These are phyloP conservation scores for Anguilla megastoma DNA, from an alignment of 2,797 vertebrate genomes.

Conservation along the genomic window DNA sequence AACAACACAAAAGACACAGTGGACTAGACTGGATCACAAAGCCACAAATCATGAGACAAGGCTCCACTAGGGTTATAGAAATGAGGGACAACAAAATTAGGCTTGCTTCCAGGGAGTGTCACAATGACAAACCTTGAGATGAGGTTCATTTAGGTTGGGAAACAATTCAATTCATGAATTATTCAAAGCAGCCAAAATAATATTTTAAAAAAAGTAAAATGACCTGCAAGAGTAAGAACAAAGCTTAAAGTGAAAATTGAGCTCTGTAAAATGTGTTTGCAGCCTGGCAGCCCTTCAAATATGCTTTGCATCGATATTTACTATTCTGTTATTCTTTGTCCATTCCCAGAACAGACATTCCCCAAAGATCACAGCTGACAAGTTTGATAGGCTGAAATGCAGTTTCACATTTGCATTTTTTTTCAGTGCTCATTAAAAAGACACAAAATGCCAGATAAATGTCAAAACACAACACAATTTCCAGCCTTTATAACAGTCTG, in stretches of 20 bases:
- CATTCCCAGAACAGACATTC: neutral
- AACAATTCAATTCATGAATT: neutral
- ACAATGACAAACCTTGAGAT: neutral
- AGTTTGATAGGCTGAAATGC: constrained; percentile 4
- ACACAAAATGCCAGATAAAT: constrained; percentile 21
- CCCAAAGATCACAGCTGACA: constrained; percentile 16
- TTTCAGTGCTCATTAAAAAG: constrained; percentile 12
- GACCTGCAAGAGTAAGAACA: neutral
- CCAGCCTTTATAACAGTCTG: neutral
- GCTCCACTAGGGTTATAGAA: neutral
- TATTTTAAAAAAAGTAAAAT: neutral
- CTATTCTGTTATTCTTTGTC: neutral
- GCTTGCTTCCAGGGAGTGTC: neutral
- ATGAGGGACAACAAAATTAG: neutral
- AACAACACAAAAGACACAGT: neutral
- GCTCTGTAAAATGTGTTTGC: neutral
- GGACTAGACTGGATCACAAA: too few species aligned
- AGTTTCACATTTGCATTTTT: constrained; percentile 20
- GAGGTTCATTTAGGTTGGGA: neutral
- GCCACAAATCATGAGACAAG: neutral
- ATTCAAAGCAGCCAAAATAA: neutral
- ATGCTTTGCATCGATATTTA: neutral
- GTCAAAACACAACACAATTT: neutral
- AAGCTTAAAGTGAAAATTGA: neutral
- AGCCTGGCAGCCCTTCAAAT: neutral